These are phyloP conservation scores for Drosophila elegans DNA, from an alignment of 1,140 invertebrate species.

Conservation along the genomic window DNA sequence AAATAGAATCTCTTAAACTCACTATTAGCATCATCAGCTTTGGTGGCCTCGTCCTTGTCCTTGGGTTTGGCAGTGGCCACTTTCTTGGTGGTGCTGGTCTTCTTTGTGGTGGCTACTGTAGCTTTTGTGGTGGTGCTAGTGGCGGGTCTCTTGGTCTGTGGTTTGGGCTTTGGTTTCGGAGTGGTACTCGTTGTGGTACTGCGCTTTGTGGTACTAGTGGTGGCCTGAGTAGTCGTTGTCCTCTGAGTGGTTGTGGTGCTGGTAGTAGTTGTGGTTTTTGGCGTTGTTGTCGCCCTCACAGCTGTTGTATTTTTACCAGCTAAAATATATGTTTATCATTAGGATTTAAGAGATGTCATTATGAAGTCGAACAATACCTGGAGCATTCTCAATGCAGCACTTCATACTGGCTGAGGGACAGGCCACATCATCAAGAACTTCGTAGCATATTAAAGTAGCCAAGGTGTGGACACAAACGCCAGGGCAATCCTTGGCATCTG, in stretches of 20 bases:
- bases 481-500: slow-evolving; percentile 92
- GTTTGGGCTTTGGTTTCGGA: slow-evolving; percentile 74
- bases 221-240: slow-evolving; percentile 68
- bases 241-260: slow-evolving; percentile 84
- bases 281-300: slow-evolving; percentile 46
- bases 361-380: slow-evolving; percentile 79
- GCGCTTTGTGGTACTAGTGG: slow-evolving; percentile 75
- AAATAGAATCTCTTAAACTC: slow-evolving; percentile 7
- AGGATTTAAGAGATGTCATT: neutral
- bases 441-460: slow-evolving; percentile 92
- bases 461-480: slow-evolving; percentile 93
- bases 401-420: slow-evolving; percentile 92
- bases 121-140: slow-evolving; percentile 83
- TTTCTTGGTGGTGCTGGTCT: slow-evolving; percentile 70
- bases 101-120: slow-evolving; percentile 73
- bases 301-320: slow-evolving; percentile 65
- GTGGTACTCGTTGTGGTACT: slow-evolving; percentile 79
- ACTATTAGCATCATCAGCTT: slow-evolving; percentile 66
- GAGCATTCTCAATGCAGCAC: slow-evolving; percentile 90
- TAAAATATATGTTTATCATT: neutral
- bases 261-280: slow-evolving; percentile 62
- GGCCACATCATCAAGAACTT: slow-evolving; percentile 91
- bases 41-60: slow-evolving; percentile 58
- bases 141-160: slow-evolving; percentile 70
- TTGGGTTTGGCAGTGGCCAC: slow-evolving; percentile 59